Evolutionary conservation across 2,888 invertebrate species (phyloP), one percentile per base, ranked within the genome.

Genomic region (Glyphotaelius pellucidus): DNA sequence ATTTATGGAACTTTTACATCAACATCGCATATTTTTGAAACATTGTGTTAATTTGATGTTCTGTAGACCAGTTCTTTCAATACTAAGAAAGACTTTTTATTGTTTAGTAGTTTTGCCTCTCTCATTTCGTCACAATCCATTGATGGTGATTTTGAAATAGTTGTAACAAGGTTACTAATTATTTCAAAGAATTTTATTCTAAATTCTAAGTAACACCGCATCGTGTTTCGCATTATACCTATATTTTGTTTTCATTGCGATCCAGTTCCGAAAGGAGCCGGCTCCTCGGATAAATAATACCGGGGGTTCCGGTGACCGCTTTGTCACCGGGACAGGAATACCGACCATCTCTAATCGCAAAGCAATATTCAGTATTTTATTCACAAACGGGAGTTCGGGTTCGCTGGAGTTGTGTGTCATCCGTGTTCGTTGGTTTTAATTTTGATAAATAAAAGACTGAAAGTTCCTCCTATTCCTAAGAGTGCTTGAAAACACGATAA

Each of bases 351-450:
- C 25, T 67, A n/a, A 25, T 67, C 67, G 67, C 25, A 35, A 30
- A 88, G 80, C 84, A 90, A 90, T 79, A 67, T 79, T 47, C 47
- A 14, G 47, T 14, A 47, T 47, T 47, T 15, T 47, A 47, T 47
- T 89, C 31, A 35, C 88, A 92, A 90, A 92, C 92, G 88, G 88
- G 91, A 91, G 90, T 92, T 89, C 67, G 90, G 88, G 88, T 88
- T 89, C 90, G 88, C 80, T 42, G 80, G 79, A 80, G 35, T 80
- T 30, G 85, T 90, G 88, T 89, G 89, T 91, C 38, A 35, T 67
- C 38, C 80, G 80, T 83, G 67, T 42, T 90, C 38, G 89, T 89
- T 35, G 84, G 84, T 91, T 89, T 79, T 35, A 67, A 79, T 89
- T 89, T 89, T 89, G 79, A 89, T 89, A 91, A 91, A 91, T 87